Percentiles rank a stretch among this genome's conserved stretches.
Conservation (phyloP, 2,113 vertebrate species). For the Emberiza fucata region DNA sequence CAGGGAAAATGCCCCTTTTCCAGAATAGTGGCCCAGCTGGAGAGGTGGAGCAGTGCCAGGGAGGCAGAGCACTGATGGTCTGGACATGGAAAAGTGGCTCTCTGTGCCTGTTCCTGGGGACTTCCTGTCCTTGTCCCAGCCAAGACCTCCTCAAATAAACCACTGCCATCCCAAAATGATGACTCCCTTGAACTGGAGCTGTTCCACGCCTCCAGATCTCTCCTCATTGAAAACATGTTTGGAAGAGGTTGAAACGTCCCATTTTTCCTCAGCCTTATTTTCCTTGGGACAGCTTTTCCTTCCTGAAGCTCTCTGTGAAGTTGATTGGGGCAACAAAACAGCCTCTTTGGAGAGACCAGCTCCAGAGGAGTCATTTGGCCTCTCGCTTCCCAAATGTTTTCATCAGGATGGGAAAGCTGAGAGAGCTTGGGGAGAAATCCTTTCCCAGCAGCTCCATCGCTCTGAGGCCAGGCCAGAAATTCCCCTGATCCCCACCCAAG, state of each 20-base stretch:
- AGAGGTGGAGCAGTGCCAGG: not conserved
- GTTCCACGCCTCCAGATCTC: not conserved
- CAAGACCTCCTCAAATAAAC: not conserved
- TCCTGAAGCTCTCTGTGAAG: not conserved
- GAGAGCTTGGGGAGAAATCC: not conserved
- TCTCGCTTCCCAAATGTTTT: not conserved
- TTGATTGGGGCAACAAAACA: not conserved
- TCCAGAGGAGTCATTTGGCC: not conserved
- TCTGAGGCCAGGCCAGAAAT: not conserved
- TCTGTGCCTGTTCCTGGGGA: not conserved
- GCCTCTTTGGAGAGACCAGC: not conserved
- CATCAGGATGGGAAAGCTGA: not conserved
- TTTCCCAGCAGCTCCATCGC: not conserved
- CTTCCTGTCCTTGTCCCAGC: not conserved
- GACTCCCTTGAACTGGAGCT: not conserved
- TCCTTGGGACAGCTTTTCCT: not conserved
- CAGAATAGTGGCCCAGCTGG: not conserved
- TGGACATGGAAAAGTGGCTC: not conserved
- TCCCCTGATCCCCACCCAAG: not conserved
- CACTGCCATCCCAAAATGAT: not conserved
- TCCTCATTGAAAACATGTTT: not conserved
- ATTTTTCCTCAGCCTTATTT: not conserved
- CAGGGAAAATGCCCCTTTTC: not conserved
- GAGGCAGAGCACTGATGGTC: fast-evolving
- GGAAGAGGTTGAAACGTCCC: not conserved